These are phyloP conservation scores for Bovichtus diacanthus DNA, from an alignment of 2,797 vertebrate species.

Conservation along the genomic window DNA sequence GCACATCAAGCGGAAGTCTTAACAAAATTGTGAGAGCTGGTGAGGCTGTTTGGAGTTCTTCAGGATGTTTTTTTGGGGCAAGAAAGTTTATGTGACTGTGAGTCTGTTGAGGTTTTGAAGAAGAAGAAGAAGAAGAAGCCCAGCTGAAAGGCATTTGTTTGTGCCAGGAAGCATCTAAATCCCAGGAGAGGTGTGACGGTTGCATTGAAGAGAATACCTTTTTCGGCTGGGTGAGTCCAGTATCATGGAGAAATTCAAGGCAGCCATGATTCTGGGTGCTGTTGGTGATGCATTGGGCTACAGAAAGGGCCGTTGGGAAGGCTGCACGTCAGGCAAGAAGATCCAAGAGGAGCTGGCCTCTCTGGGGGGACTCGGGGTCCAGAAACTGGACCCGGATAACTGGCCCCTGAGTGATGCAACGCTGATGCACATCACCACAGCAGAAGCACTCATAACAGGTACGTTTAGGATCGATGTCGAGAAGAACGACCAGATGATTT, in stretches of 20 bases:
- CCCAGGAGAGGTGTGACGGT: background rate
- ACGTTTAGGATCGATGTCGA: slow-evolving; percentile 28
- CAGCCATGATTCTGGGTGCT: slow-evolving; percentile 91
- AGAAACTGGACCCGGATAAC: slow-evolving; percentile 89
- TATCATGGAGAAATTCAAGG: slow-evolving; percentile 94
- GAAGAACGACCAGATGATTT: background rate
- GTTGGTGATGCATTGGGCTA: slow-evolving; percentile 94
- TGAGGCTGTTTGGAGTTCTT: slow-evolving; percentile 13
- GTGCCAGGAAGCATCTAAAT: slow-evolving; percentile 2
- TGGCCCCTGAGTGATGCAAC: slow-evolving; percentile 95
- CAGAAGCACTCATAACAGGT: slow-evolving; percentile 95
- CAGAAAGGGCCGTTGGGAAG: slow-evolving; percentile 87
- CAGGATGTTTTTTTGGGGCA: slow-evolving; percentile 23
- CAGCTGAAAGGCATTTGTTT: background rate
- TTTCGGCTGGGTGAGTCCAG: background rate
- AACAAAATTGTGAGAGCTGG: background rate
- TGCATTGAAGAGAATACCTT: slow-evolving; percentile 9
- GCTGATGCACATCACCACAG: slow-evolving; percentile 95
- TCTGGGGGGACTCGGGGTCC: slow-evolving; percentile 87
- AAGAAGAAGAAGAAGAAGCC: slow-evolving; percentile 18
- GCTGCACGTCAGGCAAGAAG: slow-evolving; percentile 85
- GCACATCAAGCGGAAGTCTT: background rate
- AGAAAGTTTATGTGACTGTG: background rate
- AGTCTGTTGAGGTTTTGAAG: background rate
- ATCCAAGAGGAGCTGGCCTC: slow-evolving; percentile 90